Evolutionary conservation across 1,140 invertebrate species (phyloP).

Genomic region (Dendroctonus valens): DNA sequence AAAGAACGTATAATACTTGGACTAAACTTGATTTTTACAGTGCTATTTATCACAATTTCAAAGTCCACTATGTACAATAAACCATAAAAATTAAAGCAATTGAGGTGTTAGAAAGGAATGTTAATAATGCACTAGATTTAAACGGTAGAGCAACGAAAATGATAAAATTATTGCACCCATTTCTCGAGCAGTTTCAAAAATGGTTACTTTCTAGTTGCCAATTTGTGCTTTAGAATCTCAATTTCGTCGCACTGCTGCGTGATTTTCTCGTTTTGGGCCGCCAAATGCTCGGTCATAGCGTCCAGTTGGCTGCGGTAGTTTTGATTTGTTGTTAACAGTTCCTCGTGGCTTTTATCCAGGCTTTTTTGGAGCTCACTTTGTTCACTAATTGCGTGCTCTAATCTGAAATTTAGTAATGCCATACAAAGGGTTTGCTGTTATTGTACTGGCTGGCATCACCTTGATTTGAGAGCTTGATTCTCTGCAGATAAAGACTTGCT

Average conservation of each 20-base stretch:
- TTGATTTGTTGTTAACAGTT: slow-evolving; percentile 63
- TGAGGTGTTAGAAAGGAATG: slow-evolving; percentile 4
- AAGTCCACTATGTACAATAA: no score
- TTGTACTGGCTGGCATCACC: not conserved
- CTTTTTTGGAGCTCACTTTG: slow-evolving; percentile 44
- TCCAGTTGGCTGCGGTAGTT: slow-evolving; percentile 88
- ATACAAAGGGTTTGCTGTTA: not conserved
- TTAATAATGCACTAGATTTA: not conserved
- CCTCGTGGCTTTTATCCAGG: slow-evolving; percentile 50
- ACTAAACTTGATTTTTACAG: no score
- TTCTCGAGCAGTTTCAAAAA: not conserved
- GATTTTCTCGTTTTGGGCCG: slow-evolving; percentile 87
- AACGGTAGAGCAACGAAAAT: not conserved
- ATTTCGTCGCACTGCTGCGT: slow-evolving; percentile 76
- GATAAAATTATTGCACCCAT: not conserved
- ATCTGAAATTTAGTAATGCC: slow-evolving; percentile 27
- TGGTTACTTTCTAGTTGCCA: slow-evolving; percentile 5
- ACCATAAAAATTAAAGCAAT: no score
- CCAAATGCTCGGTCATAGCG: slow-evolving; percentile 89
- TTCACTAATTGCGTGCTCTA: slow-evolving; percentile 47
- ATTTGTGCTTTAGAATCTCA: slow-evolving; percentile 50
- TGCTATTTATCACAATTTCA: no score
- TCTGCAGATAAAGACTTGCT: slow-evolving; percentile 43
- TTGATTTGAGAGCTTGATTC: slow-evolving; percentile 43
- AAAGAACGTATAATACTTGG: no score